Evolutionary conservation across 2,113 vertebrate species (phyloP).

Genomic region (Cebidichthys violaceus): DNA sequence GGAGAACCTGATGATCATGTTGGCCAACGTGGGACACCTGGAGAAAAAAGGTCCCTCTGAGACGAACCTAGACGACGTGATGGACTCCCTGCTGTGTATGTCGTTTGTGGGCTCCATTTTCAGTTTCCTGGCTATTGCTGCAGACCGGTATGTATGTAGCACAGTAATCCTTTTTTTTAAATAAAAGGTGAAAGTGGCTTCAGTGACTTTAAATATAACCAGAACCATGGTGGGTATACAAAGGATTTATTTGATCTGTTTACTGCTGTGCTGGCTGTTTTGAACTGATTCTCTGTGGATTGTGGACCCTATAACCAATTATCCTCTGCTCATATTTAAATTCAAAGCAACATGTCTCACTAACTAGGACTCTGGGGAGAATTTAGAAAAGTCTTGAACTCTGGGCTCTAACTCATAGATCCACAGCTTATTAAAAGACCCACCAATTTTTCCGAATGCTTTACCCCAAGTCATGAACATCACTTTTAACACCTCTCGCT

Average conservation of each 20-base stretch:
- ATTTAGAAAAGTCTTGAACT: not conserved
- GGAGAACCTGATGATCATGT: constrained; percentile 90
- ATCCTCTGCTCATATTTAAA: constrained; percentile 11
- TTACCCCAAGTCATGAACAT: not conserved
- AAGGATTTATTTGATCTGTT: constrained; percentile 9
- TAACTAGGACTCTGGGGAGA: constrained; percentile 7
- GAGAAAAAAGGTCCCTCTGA: constrained; percentile 81
- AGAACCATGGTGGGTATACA: not conserved
- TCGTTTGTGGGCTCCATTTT: constrained; percentile 93
- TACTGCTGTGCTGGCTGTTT: constrained; percentile 14
- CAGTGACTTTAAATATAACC: not conserved
- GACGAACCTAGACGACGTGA: constrained; percentile 88
- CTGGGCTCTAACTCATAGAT: constrained; percentile 2
- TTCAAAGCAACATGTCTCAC: not conserved
- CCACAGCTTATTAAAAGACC: not conserved
- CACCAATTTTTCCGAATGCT: not conserved
- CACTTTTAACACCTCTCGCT: not conserved
- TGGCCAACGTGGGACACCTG: constrained; percentile 87
- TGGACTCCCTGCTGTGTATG: constrained; percentile 92
- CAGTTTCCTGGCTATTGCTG: constrained; percentile 93
- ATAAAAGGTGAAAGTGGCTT: not conserved
- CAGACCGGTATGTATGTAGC: constrained; percentile 84
- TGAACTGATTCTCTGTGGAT: constrained; percentile 8
- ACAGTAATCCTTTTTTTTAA: not conserved
- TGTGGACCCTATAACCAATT: constrained; percentile 9